phyloP scores from a whole-genome alignment of 2,888 invertebrate species.

The Leptopilina drosophilae region DNA sequence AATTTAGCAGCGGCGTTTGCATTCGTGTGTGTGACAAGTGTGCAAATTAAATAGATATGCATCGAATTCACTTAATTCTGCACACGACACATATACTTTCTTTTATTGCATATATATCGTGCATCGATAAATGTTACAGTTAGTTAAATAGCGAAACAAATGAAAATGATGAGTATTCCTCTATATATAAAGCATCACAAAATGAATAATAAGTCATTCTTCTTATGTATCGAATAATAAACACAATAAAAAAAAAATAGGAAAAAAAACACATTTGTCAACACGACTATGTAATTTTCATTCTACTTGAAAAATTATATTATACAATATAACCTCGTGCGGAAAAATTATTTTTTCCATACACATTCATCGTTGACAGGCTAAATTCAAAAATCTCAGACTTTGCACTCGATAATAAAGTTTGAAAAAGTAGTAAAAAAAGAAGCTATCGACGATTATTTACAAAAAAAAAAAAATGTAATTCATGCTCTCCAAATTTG shows the following conservation, averaged over 20 bases:
- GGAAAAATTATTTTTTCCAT: too few relatives aligned
- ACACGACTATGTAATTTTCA: not conserved
- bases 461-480: too few relatives aligned
- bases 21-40: slow-evolving; percentile 23
- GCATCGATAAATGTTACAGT: slow-evolving; percentile 30
- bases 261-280: slow-evolving; percentile 6
- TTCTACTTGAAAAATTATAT: not conserved
- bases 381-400: too few relatives aligned
- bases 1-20: not conserved
- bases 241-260: not conserved
- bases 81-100: not conserved
- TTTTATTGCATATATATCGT: not conserved
- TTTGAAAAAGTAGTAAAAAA: too few relatives aligned
- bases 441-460: too few relatives aligned
- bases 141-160: not conserved
- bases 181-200: not conserved
- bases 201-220: slow-evolving; percentile 6
- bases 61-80: slow-evolving; percentile 29
- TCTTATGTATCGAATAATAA: slow-evolving; percentile 14
- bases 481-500: too few relatives aligned
- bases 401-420: too few relatives aligned
- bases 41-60: slow-evolving; percentile 27
- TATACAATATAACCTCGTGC: too few relatives aligned
- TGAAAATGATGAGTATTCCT: slow-evolving; percentile 33
- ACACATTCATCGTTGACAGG: too few relatives aligned